phyloP scores from a whole-genome alignment of 2,113 vertebrate genomes.

The Gadus macrocephalus region DNA sequence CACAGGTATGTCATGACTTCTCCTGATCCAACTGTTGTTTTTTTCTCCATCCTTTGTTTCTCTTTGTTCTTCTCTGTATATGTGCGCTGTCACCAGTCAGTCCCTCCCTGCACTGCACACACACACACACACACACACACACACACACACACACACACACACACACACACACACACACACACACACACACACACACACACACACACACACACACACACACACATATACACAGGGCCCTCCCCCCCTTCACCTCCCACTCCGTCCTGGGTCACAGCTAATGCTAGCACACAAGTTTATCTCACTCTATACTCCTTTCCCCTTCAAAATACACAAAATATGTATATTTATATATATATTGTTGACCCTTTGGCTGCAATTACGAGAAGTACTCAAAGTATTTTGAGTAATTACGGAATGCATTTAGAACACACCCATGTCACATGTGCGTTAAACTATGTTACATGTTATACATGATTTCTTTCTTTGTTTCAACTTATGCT shows the following conservation, averaged over 20 bases:
- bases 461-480: conserved; percentile 26
- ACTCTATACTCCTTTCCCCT: no score
- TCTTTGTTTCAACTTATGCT: conserved; percentile 30
- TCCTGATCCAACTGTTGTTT: conserved; percentile 74
- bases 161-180: background rate
- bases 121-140: background rate
- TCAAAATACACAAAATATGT: no score
- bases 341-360: background rate
- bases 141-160: background rate
- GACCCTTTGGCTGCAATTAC: background rate
- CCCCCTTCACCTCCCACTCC: conserved; percentile 39
- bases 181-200: background rate
- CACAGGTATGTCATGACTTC: conserved; percentile 83
- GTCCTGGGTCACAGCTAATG: conserved; percentile 55
- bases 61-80: conserved; percentile 66
- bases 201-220: background rate
- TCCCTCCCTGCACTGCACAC: conserved; percentile 9
- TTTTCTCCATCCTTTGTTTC: conserved; percentile 50
- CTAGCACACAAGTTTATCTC: conserved; percentile 15
- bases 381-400: conserved; percentile 2
- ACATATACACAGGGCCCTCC: background rate
- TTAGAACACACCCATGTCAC: conserved; percentile 50
- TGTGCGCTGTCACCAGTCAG: conserved; percentile 64
- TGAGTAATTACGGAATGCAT: conserved; percentile 10
- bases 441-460: conserved; percentile 62